Evolutionary conservation across 1,140 invertebrate species (phyloP), one percentile per base, ranked within the genome.

Genomic region (Trinorchestia longiramus): DNA sequence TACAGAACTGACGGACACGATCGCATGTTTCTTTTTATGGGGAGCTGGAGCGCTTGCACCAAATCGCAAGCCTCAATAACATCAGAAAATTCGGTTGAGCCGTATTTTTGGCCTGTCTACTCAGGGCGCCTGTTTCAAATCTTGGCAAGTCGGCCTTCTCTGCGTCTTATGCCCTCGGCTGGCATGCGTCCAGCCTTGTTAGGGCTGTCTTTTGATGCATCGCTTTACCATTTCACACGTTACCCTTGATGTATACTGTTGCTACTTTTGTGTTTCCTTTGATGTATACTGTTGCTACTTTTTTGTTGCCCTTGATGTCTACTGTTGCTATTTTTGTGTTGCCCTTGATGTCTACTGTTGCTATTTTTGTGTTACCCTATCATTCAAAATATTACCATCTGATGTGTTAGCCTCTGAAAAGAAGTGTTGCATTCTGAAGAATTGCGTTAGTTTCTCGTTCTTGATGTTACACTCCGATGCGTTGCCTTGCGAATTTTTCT

Each of bases 141-240:
- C 62, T 77, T 77, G 62, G 62, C 62, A 77, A 77, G 62, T 77
- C 28, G 15, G 62, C 15, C 62, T 3, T 77, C 15, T 36, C 28
- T 15, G 15, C 15, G 36, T 36, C 28, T 77, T 15, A 36, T 15
- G 28, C 28, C 62, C 28, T 36, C 11, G 11, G 62, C 62, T 77
- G 62, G 62, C 62, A 77, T 77, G 62, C 62, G 62, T 77, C 62
- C 62, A 77, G 62, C 62, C 62, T 77, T 77, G 62, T 77, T 77
- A 36, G 62, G 47, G 28, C 62, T 77, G 62, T 77, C 15, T 77
- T 28, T 36, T 77, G 62, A 77, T 77, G 28, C 62, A 77, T 77
- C 15, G 28, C 62, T 11, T 77, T 77, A 77, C 62, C 11, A 36
- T 77, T 11, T 77, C 15, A 15, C 28, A 36, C 36, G 11, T 15